Percentiles rank a stretch among this genome's conserved stretches.
These are phyloP conservation scores for Boloria euphrosyne DNA, from an alignment of 2,888 invertebrate genomes.

Conservation along the genomic window DNA sequence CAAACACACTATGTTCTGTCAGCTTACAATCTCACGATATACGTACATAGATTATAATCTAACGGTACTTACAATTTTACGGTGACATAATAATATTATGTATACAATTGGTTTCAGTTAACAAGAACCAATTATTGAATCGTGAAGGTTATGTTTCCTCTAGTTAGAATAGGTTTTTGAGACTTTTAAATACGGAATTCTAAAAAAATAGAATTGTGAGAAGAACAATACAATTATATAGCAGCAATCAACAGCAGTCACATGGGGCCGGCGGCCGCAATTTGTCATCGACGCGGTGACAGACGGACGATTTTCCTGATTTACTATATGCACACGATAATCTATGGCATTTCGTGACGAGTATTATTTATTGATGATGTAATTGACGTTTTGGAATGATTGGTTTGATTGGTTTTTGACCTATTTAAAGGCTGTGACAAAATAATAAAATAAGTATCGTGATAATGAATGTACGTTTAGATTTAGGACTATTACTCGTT, in stretches of 20 bases:
- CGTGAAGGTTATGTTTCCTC: no score
- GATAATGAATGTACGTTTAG: no score
- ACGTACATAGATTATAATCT: no score
- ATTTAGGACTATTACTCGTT: no score
- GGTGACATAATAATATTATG: no score
- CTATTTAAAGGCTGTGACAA: not conserved
- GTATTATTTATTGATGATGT: constrained; percentile 24
- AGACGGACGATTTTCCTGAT: constrained; percentile 66
- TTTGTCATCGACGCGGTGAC: constrained; percentile 62
- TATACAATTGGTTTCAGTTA: no score
- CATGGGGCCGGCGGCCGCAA: constrained; percentile 43
- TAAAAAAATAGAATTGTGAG: constrained; percentile 41
- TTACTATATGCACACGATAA: constrained; percentile 67
- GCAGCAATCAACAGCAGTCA: constrained; percentile 38
- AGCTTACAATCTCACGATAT: no score
- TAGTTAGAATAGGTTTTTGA: not conserved
- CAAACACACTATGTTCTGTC: no score
- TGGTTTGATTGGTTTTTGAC: constrained; percentile 2
- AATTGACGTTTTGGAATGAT: constrained; percentile 25
- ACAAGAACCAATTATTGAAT: no score
- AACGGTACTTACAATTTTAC: no score
- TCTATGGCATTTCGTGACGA: constrained; percentile 51
- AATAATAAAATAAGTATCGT: not conserved
- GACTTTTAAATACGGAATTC: constrained; percentile 3
- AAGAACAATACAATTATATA: constrained; percentile 38